Evolutionary conservation across 2,797 vertebrate genomes (phyloP).

Genomic region (Sebastes diaconus): DNA sequence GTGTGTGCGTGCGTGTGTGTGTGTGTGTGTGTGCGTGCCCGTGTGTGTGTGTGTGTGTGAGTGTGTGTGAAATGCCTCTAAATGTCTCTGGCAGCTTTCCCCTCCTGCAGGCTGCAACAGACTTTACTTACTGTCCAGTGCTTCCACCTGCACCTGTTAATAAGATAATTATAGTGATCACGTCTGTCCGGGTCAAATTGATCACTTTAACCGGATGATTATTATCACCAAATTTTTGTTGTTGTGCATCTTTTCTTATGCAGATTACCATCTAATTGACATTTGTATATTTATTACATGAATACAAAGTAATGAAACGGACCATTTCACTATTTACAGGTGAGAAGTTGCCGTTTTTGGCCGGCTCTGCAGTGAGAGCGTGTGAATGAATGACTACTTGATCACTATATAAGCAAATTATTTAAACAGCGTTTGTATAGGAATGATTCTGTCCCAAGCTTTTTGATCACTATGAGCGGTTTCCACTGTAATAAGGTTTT

Average conservation of each 20-base stretch:
- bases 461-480: too few relatives aligned
- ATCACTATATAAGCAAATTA: too few relatives aligned
- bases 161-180: not conserved
- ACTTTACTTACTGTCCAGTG: not conserved
- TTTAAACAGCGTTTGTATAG: too few relatives aligned
- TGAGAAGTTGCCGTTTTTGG: too few relatives aligned
- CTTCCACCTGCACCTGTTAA: not conserved
- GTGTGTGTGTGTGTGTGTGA: too few relatives aligned
- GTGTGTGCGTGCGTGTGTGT: constrained; percentile 3
- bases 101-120: not conserved
- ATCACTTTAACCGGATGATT: not conserved
- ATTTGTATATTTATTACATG: too few relatives aligned
- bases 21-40: not conserved
- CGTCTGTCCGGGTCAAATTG: not conserved
- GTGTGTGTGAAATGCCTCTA: not conserved
- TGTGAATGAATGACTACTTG: too few relatives aligned
- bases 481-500: too few relatives aligned
- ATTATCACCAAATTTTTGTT: not conserved
- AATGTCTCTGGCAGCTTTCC: not conserved
- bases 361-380: too few relatives aligned
- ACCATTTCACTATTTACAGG: rapidly evolving
- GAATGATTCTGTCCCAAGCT: too few relatives aligned
- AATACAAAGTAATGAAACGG: not conserved
- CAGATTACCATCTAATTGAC: too few relatives aligned
- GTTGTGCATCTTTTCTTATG: not conserved